phyloP scores from a whole-genome alignment of 2,888 invertebrate species.

The Flabesymbios commensalis region DNA sequence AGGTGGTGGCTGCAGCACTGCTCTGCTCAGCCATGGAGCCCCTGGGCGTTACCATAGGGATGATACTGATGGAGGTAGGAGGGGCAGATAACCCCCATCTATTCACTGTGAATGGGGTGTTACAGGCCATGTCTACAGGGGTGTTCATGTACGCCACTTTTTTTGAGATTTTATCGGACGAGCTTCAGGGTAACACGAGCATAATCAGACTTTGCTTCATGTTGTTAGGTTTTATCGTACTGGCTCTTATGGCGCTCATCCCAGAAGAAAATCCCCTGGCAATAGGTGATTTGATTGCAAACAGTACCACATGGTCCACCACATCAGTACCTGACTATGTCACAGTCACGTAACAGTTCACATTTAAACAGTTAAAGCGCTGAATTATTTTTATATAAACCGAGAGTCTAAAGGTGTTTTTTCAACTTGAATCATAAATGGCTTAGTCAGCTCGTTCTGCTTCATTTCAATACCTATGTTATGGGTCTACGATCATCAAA shows the following conservation, averaged over 20 bases:
- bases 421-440: too few species aligned
- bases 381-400: too few species aligned
- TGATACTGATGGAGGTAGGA: conserved; percentile 29
- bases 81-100: conserved; percentile 31
- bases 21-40: conserved; percentile 34
- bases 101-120: conserved; percentile 50
- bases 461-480: too few species aligned
- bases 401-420: too few species aligned
- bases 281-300: too few species aligned
- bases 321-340: too few species aligned
- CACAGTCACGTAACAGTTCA: too few species aligned
- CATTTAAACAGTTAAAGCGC: too few species aligned
- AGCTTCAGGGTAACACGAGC: conserved; percentile 50
- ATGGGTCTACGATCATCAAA: too few species aligned
- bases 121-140: conserved; percentile 84
- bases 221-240: conserved; percentile 39
- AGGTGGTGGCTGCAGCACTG: conserved; percentile 22
- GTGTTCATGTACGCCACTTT: conserved; percentile 92
- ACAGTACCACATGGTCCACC: too few species aligned
- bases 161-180: conserved; percentile 84
- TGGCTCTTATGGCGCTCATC: conserved; percentile 32
- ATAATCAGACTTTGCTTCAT: conserved; percentile 45
- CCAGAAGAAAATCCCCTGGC: conserved; percentile 20
- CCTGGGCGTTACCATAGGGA: conserved; percentile 35
- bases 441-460: too few species aligned